Percentiles rank a stretch among this genome's conserved stretches.
phyloP scores from a whole-genome alignment of 2,113 vertebrate genomes.

The Scopus umbretta region DNA sequence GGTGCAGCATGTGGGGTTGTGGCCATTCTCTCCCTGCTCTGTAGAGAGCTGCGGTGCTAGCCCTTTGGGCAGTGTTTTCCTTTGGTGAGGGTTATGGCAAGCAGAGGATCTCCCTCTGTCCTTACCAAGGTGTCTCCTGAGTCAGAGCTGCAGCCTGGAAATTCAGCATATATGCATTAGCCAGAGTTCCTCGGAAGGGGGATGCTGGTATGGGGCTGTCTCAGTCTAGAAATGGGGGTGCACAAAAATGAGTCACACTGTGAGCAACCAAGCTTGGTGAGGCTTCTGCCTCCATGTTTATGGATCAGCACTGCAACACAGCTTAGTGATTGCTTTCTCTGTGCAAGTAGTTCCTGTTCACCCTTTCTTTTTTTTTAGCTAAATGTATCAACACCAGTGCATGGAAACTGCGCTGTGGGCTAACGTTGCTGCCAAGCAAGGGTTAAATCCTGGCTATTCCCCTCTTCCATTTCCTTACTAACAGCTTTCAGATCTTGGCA shows the following conservation, averaged over 20 bases:
- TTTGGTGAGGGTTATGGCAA: not conserved
- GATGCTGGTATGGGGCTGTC: not conserved
- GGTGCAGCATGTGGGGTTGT: accelerated
- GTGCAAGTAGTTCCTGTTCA: not conserved
- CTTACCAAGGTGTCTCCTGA: not conserved
- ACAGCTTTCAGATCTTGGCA: conserved; percentile 8
- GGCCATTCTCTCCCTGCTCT: accelerated
- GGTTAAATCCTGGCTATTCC: not conserved
- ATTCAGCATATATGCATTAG: not conserved
- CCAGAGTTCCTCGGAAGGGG: not conserved
- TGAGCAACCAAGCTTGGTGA: not conserved
- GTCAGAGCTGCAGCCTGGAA: not conserved
- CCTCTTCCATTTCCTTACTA: not conserved
- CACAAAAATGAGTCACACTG: not conserved
- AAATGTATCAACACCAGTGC: not conserved
- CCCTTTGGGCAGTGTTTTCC: not conserved
- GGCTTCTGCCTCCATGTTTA: not conserved
- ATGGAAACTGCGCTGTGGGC: accelerated
- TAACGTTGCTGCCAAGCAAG: not conserved
- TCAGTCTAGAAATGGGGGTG: not conserved
- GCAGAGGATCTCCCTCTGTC: not conserved
- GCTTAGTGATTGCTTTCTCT: not conserved
- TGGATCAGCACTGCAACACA: not conserved
- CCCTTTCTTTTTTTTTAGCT: not conserved
- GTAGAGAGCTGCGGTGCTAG: not conserved